phyloP scores from a whole-genome alignment of 1,140 invertebrate species.

The Zaprionus nigranus region DNA sequence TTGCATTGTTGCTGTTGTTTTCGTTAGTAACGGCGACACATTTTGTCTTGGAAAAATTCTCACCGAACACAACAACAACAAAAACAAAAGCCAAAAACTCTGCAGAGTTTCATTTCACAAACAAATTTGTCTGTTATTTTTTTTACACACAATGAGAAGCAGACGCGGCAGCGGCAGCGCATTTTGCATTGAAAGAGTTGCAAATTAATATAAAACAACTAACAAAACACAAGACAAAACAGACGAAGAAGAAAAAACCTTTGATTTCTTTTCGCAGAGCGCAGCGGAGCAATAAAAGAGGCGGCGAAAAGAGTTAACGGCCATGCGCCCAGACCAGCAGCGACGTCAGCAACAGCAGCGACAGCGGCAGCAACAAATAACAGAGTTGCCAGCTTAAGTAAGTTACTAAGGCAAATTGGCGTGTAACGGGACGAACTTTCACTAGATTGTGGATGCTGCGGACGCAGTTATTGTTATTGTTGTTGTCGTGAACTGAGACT shows the following conservation, averaged over 20 bases:
- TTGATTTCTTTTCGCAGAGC: constrained; percentile 64
- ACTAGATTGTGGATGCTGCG: constrained; percentile 51
- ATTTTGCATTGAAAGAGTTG: constrained; percentile 66
- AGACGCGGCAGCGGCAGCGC: background rate
- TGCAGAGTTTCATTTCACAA: constrained; percentile 63
- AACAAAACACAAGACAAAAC: constrained; percentile 16
- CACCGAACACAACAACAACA: constrained; percentile 28
- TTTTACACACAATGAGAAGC: constrained; percentile 18
- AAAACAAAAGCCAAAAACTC: constrained; percentile 46
- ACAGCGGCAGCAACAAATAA: constrained; percentile 16
- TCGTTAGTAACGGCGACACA: constrained; percentile 40
- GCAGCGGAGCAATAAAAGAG: constrained; percentile 32
- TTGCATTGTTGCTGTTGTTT: constrained; percentile 32
- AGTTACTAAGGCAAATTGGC: constrained; percentile 76
- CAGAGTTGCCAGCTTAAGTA: constrained; percentile 54
- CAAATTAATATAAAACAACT: constrained; percentile 63
- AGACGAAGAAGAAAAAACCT: constrained; percentile 42
- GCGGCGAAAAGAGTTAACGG: constrained; percentile 51
- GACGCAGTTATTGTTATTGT: constrained; percentile 2
- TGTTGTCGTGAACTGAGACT: background rate
- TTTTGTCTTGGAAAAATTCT: constrained; percentile 66
- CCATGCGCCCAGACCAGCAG: constrained; percentile 49
- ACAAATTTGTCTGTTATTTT: constrained; percentile 60
- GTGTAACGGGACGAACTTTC: constrained; percentile 75
- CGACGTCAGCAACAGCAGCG: constrained; percentile 7